Evolutionary conservation across 2,888 invertebrate species (phyloP).

Genomic region (Drosophila lacicola): DNA sequence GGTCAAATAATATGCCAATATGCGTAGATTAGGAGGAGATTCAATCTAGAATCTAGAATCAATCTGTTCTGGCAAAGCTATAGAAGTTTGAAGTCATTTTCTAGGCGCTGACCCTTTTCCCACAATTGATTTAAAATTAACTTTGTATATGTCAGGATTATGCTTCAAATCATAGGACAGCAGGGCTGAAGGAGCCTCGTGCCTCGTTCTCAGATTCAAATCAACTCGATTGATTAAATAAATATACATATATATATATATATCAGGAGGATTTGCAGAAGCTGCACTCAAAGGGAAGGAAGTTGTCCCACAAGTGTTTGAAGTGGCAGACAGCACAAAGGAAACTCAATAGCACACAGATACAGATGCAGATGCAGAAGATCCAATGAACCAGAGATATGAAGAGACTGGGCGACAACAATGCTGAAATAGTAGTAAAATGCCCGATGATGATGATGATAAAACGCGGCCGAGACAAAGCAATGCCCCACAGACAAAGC

Average conservation of each 20-base stretch:
- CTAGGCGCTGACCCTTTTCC: no score
- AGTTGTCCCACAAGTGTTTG: conserved; percentile 45
- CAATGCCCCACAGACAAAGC: conserved; percentile 57
- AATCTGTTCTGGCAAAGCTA: no score
- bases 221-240: conserved; percentile 60
- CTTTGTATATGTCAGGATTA: conserved; percentile 37
- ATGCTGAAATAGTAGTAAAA: conserved; percentile 69
- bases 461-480: conserved; percentile 62
- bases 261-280: conserved; percentile 50
- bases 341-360: conserved; percentile 59
- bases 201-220: conserved; percentile 11
- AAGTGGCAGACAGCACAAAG: conserved; percentile 57
- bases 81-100: no score
- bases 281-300: conserved; percentile 24
- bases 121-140: no score
- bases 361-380: conserved; percentile 27
- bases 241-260: conserved; percentile 60
- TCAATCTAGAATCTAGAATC: no score
- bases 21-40: no score
- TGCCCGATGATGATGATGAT: conserved; percentile 66
- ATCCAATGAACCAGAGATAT: conserved; percentile 11
- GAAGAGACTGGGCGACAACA: conserved; percentile 10
- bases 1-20: no score
- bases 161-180: background rate
- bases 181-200: background rate